Evolutionary conservation across 2,888 invertebrate species (phyloP).

Genomic region (Atrina japonica): DNA sequence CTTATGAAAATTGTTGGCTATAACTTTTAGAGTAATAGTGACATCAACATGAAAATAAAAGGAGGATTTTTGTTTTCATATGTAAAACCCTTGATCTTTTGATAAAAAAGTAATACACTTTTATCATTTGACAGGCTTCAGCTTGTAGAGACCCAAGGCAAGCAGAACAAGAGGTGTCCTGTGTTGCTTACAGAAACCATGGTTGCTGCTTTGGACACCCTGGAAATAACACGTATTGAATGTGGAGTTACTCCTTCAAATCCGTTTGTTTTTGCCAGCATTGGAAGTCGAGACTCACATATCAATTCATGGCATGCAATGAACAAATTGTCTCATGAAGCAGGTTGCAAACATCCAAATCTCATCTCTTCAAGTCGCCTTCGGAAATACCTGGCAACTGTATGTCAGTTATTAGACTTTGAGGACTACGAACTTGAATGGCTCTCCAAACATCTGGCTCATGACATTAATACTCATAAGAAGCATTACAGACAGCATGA

Average conservation of each 20-base stretch:
- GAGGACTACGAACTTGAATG: slow-evolving; percentile 29
- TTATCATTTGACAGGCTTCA: slow-evolving; percentile 5
- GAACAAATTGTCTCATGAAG: slow-evolving; percentile 9
- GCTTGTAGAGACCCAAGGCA: slow-evolving; percentile 12
- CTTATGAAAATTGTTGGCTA: no score
- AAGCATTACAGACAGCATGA: slow-evolving; percentile 28
- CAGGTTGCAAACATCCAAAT: slow-evolving; percentile 29
- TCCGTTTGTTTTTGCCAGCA: slow-evolving; percentile 22
- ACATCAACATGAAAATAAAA: no score
- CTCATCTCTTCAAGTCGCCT: slow-evolving; percentile 28
- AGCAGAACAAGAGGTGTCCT: slow-evolving; percentile 12
- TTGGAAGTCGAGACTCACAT: slow-evolving; percentile 18
- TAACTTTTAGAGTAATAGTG: no score
- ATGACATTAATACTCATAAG: slow-evolving; percentile 29
- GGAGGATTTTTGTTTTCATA: no score
- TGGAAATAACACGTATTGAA: background rate
- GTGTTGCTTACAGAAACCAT: slow-evolving; percentile 1
- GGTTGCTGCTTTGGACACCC: slow-evolving; percentile 3
- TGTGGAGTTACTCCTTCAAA: slow-evolving; percentile 14
- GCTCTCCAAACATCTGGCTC: slow-evolving; percentile 34
- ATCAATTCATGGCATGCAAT: slow-evolving; percentile 19
- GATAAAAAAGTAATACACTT: background rate
- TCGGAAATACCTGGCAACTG: slow-evolving; percentile 29
- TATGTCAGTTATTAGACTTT: slow-evolving; percentile 29
- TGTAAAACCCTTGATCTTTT: no score